Evolutionary conservation across 1,140 invertebrate genomes (phyloP).

Genomic region (Ectropis grisescens): DNA sequence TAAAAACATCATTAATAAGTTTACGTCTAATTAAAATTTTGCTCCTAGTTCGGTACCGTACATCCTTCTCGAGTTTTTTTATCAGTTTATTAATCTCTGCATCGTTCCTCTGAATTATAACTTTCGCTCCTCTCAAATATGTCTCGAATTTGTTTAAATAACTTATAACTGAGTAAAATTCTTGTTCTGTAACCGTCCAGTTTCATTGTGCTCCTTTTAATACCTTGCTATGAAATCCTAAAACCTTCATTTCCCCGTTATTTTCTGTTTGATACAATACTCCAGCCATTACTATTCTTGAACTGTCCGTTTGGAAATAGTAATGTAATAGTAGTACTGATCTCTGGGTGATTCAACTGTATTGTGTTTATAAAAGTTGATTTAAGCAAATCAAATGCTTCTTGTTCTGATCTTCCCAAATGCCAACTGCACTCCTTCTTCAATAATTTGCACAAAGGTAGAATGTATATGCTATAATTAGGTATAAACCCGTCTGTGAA

Average conservation of each 20-base stretch:
- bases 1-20: not conserved
- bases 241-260: slow-evolving; percentile 3
- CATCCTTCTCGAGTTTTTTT: not conserved
- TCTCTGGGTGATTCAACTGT: slow-evolving; percentile 18
- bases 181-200: slow-evolving; percentile 34
- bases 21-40: not conserved
- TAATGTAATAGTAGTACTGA: slow-evolving; percentile 12
- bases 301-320: slow-evolving; percentile 31
- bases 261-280: slow-evolving; percentile 20
- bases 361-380: slow-evolving; percentile 15
- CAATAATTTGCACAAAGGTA: slow-evolving; percentile 24
- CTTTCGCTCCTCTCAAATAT: slow-evolving; percentile 15
- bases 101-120: slow-evolving; percentile 49
- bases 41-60: not conserved
- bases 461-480: slow-evolving; percentile 14
- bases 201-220: slow-evolving; percentile 14
- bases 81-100: not conserved
- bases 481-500: slow-evolving; percentile 34
- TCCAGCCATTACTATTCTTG: slow-evolving; percentile 17
- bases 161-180: slow-evolving; percentile 34
- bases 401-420: slow-evolving; percentile 6
- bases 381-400: slow-evolving; percentile 12
- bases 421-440: slow-evolving; percentile 13
- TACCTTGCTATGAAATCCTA: slow-evolving; percentile 19
- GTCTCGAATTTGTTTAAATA: slow-evolving; percentile 29